A percentile compares a stretch with the other conserved stretches of the same genome.
Evolutionary conservation across 2,888 invertebrate species (phyloP).

Genomic region (Ophion costatus): DNA sequence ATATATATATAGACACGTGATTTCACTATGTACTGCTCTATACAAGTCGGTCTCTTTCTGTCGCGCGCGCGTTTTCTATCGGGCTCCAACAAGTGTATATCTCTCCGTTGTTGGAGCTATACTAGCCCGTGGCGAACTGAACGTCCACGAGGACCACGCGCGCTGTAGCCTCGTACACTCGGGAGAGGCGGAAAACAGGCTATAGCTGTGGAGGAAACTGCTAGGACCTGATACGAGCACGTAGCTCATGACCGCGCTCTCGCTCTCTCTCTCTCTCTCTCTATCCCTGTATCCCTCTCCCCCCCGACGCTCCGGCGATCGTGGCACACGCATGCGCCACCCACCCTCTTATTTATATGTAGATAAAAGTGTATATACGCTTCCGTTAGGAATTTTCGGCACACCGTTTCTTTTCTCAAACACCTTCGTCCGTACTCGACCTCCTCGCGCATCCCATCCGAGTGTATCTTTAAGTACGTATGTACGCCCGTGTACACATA

Average conservation of each 20-base stretch:
- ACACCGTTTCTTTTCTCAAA: neutral
- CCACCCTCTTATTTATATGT: slow-evolving; percentile 17
- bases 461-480: neutral
- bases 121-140: slow-evolving; percentile 55
- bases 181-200: slow-evolving; percentile 15
- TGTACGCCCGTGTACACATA: too few relatives aligned
- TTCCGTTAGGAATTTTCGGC: slow-evolving; percentile 4
- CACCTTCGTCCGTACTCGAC: neutral
- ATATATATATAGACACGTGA: too few relatives aligned
- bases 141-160: slow-evolving; percentile 9
- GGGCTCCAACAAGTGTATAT: neutral
- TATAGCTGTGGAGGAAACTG: slow-evolving; percentile 21
- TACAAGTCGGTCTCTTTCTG: neutral
- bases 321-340: slow-evolving; percentile 64
- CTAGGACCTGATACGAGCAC: slow-evolving; percentile 25
- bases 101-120: slow-evolving; percentile 40
- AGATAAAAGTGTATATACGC: neutral
- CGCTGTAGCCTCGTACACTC: neutral
- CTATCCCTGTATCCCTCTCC: slow-evolving; percentile 17
- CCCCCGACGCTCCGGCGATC: slow-evolving; percentile 22
- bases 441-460: neutral
- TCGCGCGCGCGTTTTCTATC: neutral
- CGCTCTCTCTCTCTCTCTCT: slow-evolving; percentile 17
- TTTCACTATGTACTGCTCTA: neutral
- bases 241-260: neutral